Evolutionary conservation across 2,797 vertebrate species (phyloP).

Genomic region (Caiman crocodilus): DNA sequence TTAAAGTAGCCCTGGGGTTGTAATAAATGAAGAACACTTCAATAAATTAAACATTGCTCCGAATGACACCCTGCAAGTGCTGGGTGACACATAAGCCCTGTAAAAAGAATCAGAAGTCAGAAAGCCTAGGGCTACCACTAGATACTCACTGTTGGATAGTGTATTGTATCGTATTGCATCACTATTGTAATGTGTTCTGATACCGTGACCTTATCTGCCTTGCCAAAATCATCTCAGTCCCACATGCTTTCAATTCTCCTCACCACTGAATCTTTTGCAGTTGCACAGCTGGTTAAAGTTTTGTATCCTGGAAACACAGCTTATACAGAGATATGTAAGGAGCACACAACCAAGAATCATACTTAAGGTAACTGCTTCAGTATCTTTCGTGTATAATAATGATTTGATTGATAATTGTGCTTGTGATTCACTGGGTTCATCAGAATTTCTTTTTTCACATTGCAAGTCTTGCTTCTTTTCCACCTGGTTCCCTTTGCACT

Average conservation of each 20-base stretch:
- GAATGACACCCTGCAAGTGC: not conserved
- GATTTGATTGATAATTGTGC: not conserved
- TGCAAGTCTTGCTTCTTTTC: not conserved
- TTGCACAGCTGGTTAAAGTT: slow-evolving; percentile 46
- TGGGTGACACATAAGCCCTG: not conserved
- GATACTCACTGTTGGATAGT: not conserved
- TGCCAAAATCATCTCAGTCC: not conserved
- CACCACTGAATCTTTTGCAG: not conserved
- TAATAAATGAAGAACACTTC: slow-evolving; percentile 42
- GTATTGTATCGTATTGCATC: not conserved
- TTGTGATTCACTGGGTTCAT: not conserved
- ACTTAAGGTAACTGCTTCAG: slow-evolving; percentile 35
- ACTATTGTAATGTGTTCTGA: accelerated
- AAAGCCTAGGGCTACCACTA: not conserved
- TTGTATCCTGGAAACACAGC: not conserved
- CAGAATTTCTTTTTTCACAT: not conserved
- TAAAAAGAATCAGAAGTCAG: not conserved
- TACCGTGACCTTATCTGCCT: slow-evolving; percentile 7
- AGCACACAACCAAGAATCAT: slow-evolving; percentile 43
- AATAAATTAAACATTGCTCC: slow-evolving; percentile 28
- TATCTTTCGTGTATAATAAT: not conserved
- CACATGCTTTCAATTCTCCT: not conserved
- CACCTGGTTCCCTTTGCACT: not conserved
- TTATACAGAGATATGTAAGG: slow-evolving; percentile 57
- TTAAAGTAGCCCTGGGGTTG: slow-evolving; percentile 27